A percentile compares a stretch with the other conserved stretches of the same genome.
Conservation (phyloP, 2,888 invertebrate genomes). For the Dusona sp. region DNA sequence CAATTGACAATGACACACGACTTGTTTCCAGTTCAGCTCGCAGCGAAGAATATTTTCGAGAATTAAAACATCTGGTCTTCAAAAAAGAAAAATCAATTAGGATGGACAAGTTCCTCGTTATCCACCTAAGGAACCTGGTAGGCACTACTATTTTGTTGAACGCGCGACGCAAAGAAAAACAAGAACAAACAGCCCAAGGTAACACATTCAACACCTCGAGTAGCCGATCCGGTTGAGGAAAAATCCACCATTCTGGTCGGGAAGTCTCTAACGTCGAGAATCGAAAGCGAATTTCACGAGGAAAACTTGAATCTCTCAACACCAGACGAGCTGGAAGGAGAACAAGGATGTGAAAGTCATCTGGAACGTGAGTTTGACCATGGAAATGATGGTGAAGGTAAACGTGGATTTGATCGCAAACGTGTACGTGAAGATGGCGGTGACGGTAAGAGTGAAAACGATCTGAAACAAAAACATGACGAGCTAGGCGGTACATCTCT, state of each 20-base stretch:
- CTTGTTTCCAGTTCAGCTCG: conserved; percentile 56
- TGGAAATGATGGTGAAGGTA: not conserved
- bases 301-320: not conserved
- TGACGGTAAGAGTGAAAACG: conserved; percentile 13
- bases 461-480: not conserved
- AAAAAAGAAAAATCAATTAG: conserved; percentile 57
- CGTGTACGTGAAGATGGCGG: conserved; percentile 24
- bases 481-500: conserved; percentile 6
- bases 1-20: not conserved
- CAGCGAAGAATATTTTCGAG: conserved; percentile 57
- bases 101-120: conserved; percentile 59
- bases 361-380: conserved; percentile 8
- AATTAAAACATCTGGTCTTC: conserved; percentile 54
- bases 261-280: not conserved
- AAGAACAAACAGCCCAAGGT: conserved; percentile 2
- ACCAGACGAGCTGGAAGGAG: not conserved
- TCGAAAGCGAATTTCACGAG: conserved; percentile 1
- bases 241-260: not conserved
- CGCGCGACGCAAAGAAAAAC: conserved; percentile 12
- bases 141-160: conserved; percentile 61
- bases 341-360: conserved; percentile 1
- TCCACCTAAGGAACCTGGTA: conserved; percentile 57
- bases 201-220: conserved; percentile 30
- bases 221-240: not conserved
- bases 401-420: not conserved